Evolutionary conservation across 2,113 vertebrate genomes (phyloP).

Genomic region (Indri indri): DNA sequence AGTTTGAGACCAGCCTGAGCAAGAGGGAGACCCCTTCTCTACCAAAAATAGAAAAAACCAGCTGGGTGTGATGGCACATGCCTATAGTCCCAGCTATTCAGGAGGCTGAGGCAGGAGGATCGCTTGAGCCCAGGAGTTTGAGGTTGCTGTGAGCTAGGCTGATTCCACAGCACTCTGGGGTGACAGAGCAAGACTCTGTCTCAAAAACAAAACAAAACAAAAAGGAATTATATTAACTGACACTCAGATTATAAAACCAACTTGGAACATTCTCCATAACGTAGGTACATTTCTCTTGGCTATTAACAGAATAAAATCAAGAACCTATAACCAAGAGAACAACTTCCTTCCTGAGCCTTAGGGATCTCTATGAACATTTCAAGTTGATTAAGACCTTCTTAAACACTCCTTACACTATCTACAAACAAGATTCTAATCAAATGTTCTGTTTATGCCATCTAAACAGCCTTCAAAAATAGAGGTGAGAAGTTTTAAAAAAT

Average conservation of each 20-base stretch:
- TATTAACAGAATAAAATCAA: slow-evolving; percentile 28
- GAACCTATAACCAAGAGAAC: not conserved
- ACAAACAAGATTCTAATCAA: not conserved
- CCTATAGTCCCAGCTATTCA: too few relatives aligned
- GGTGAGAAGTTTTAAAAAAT: not conserved
- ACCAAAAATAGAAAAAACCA: too few relatives aligned
- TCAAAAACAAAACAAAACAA: not conserved
- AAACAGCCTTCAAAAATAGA: not conserved
- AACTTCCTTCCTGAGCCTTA: slow-evolving; percentile 17
- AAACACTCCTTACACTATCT: not conserved
- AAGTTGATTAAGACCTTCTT: not conserved
- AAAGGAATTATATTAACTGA: slow-evolving; percentile 1
- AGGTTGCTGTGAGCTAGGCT: too few relatives aligned
- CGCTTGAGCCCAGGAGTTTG: too few relatives aligned
- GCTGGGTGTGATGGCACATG: too few relatives aligned
- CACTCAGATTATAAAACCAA: slow-evolving; percentile 17
- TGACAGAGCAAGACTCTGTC: too few relatives aligned
- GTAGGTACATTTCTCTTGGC: not conserved
- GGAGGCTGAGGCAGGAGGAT: too few relatives aligned
- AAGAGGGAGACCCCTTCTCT: too few relatives aligned
- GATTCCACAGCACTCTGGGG: too few relatives aligned
- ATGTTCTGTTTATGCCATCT: not conserved
- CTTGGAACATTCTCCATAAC: not conserved
- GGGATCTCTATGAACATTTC: not conserved
- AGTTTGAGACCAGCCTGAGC: too few relatives aligned